Conservation (phyloP, 2,113 vertebrate species). For the Rhynchomys soricoides region DNA sequence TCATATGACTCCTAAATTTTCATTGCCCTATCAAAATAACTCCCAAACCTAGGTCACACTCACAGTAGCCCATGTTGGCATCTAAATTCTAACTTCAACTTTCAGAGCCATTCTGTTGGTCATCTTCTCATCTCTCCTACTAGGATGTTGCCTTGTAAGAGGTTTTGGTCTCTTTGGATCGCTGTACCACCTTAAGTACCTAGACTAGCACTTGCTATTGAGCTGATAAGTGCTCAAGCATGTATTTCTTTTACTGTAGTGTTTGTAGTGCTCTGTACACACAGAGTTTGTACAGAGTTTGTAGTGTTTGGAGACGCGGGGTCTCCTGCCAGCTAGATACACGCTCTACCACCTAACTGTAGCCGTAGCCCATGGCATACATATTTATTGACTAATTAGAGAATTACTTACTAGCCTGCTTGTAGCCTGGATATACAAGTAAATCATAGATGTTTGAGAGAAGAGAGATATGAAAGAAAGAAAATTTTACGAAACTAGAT, state of each 20-base stretch:
- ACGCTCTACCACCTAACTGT: neutral
- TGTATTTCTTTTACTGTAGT: neutral
- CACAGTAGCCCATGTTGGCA: neutral
- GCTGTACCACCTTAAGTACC: neutral
- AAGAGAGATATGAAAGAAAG: conserved; percentile 4
- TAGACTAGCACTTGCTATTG: neutral
- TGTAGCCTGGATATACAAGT: neutral
- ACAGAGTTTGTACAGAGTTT: no score
- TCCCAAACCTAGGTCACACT: neutral
- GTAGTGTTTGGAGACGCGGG: neutral
- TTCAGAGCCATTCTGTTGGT: neutral
- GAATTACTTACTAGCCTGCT: neutral
- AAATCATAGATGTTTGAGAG: conserved; percentile 16
- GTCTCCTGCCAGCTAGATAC: neutral
- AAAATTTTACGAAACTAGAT: neutral
- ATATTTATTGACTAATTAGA: conserved; percentile 4
- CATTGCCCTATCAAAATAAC: neutral
- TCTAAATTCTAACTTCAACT: neutral
- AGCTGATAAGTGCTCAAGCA: neutral
- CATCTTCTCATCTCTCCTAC: neutral
- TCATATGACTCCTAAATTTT: neutral
- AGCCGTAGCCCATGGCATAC: neutral
- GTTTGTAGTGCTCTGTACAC: neutral
- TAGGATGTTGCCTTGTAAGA: neutral
- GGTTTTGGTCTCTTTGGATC: neutral